These are phyloP conservation scores for Podiceps cristatus DNA, from an alignment of 2,113 vertebrate genomes.

Conservation along the genomic window DNA sequence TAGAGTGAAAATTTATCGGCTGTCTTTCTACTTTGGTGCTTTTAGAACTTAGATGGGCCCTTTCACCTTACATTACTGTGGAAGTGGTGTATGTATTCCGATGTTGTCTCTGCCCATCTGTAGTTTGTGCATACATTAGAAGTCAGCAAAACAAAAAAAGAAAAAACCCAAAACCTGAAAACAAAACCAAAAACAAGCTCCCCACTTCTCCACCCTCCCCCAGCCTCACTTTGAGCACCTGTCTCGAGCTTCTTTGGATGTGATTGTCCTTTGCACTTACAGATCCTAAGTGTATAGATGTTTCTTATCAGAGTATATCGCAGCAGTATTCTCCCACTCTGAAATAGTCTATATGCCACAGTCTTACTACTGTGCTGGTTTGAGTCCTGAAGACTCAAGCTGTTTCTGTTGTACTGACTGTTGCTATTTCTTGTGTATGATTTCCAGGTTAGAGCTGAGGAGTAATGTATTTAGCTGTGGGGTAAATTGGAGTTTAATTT, in stretches of 20 bases:
- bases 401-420: not conserved
- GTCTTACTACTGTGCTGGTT: not conserved
- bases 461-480: not conserved
- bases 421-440: not conserved
- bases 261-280: not conserved
- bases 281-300: not conserved
- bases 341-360: not conserved
- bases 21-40: not conserved
- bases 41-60: not conserved
- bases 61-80: not conserved
- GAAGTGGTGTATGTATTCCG: not conserved
- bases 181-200: not conserved
- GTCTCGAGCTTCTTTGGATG: not conserved
- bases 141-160: not conserved
- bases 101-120: accelerated
- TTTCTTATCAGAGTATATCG: not conserved
- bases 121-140: not conserved
- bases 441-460: not conserved
- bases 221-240: not conserved
- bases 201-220: not conserved
- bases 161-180: not conserved
- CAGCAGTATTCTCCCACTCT: not conserved
- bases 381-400: not conserved
- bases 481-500: not conserved
- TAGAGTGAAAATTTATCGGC: not conserved